phyloP scores from a whole-genome alignment of 2,797 vertebrate species.

The Hoplostethus mediterraneus region DNA sequence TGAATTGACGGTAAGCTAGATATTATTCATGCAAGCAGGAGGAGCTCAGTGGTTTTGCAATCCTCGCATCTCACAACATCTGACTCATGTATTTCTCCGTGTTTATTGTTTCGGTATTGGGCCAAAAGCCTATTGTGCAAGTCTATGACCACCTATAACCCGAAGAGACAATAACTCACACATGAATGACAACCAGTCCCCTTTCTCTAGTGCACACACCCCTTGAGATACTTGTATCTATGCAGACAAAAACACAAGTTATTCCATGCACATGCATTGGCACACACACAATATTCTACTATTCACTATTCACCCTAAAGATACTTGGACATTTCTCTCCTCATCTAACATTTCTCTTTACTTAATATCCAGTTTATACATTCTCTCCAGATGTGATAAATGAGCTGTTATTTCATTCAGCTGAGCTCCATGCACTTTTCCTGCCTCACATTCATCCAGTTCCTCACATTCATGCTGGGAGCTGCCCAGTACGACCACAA shows the following conservation, averaged over 20 bases:
- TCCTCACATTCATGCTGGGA: too few species aligned
- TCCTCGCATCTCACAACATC: not conserved
- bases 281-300: too few species aligned
- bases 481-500: too few species aligned
- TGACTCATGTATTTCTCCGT: not conserved
- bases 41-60: not conserved
- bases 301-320: too few species aligned
- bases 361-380: too few species aligned
- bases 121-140: constrained; percentile 7
- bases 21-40: not conserved
- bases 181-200: not conserved
- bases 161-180: not conserved
- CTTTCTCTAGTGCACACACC: not conserved
- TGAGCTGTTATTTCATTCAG: too few species aligned
- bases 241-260: not conserved
- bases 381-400: too few species aligned
- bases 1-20: not conserved
- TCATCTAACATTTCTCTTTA: too few species aligned
- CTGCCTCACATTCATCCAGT: too few species aligned
- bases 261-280: not conserved
- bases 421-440: too few species aligned
- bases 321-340: too few species aligned
- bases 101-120: constrained; percentile 1
- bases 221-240: not conserved
- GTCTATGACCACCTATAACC: not conserved